Percentiles rank a stretch among this genome's conserved stretches.
Evolutionary conservation across 2,888 invertebrate species (phyloP).

Genomic region (Epistrophella euchroma): DNA sequence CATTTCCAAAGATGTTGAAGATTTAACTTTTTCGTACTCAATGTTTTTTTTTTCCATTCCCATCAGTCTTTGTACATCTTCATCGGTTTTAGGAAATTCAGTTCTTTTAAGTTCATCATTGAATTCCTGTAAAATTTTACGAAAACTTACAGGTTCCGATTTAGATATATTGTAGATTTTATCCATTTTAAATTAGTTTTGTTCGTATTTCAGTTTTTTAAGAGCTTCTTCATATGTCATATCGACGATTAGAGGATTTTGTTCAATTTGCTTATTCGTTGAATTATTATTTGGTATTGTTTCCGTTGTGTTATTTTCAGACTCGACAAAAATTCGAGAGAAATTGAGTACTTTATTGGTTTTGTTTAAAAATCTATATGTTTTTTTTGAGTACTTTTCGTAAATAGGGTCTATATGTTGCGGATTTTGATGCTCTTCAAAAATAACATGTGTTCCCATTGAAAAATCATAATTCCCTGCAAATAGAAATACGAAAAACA

Average conservation of each 20-base stretch:
- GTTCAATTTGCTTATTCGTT: slow-evolving; percentile 27
- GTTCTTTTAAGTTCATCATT: slow-evolving; percentile 48
- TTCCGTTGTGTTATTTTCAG: slow-evolving; percentile 64
- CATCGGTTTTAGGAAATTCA: slow-evolving; percentile 69
- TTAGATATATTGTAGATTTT: slow-evolving; percentile 77
- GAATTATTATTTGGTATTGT: slow-evolving; percentile 16
- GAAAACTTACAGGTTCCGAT: slow-evolving; percentile 77
- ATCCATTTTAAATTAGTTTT: slow-evolving; percentile 78
- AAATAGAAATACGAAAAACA: background rate
- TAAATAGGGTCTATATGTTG: slow-evolving; percentile 85
- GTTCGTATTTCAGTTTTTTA: slow-evolving; percentile 77
- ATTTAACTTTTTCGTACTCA: slow-evolving; percentile 71
- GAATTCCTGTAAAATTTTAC: slow-evolving; percentile 78
- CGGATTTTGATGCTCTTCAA: slow-evolving; percentile 86
- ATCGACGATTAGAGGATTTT: slow-evolving; percentile 77
- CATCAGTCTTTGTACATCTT: slow-evolving; percentile 74
- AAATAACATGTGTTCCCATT: slow-evolving; percentile 90
- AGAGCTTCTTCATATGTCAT: slow-evolving; percentile 82
- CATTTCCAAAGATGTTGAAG: slow-evolving; percentile 77
- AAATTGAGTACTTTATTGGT: slow-evolving; percentile 88
- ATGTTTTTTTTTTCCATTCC: slow-evolving; percentile 56
- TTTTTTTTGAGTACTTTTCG: slow-evolving; percentile 85
- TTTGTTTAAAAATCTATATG: slow-evolving; percentile 86
- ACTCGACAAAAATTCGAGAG: slow-evolving; percentile 87
- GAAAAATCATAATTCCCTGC: slow-evolving; percentile 88